Conservation (phyloP, 2,797 vertebrate genomes). For the Agapornis canus region DNA sequence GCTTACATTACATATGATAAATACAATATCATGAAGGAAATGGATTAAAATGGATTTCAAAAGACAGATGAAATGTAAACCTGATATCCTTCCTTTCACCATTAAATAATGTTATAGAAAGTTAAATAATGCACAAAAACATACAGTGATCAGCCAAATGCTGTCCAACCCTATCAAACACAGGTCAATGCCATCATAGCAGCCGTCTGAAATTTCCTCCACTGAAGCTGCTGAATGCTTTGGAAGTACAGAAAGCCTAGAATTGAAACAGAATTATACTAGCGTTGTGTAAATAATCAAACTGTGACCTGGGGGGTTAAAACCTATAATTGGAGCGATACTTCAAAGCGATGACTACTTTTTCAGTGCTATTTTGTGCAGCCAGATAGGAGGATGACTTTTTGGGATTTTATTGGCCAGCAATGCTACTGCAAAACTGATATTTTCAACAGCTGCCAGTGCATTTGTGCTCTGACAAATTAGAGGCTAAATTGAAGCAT, state of each 20-base stretch:
- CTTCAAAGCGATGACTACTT: conserved; percentile 98
- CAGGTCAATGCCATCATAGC: conserved; percentile 86
- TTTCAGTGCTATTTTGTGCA: conserved; percentile 82
- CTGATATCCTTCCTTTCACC: conserved; percentile 67
- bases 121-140: conserved; percentile 82
- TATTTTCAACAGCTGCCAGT: conserved; percentile 86
- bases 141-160: conserved; percentile 77
- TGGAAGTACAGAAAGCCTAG: conserved; percentile 87
- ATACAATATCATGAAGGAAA: conserved; percentile 13
- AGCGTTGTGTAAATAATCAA: conserved; percentile 99
- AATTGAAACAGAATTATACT: conserved; percentile 92
- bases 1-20: conserved; percentile 4
- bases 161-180: conserved; percentile 87
- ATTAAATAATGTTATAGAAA: conserved; percentile 74
- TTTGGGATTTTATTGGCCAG: conserved; percentile 79
- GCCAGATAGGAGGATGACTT: conserved; percentile 80
- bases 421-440: conserved; percentile 84
- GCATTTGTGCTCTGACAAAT: conserved; percentile 82
- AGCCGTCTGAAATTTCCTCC: conserved; percentile 86
- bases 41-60: conserved; percentile 51
- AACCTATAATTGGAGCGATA: conserved; percentile 98
- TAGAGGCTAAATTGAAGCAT: conserved; percentile 83
- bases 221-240: conserved; percentile 81
- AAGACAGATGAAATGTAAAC: conserved; percentile 67
- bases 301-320: conserved; percentile 96